Percentiles rank a stretch among this genome's conserved stretches.
phyloP scores from a whole-genome alignment of 92 coral and sea anemone genomes.

The Galaxea fascicularis region DNA sequence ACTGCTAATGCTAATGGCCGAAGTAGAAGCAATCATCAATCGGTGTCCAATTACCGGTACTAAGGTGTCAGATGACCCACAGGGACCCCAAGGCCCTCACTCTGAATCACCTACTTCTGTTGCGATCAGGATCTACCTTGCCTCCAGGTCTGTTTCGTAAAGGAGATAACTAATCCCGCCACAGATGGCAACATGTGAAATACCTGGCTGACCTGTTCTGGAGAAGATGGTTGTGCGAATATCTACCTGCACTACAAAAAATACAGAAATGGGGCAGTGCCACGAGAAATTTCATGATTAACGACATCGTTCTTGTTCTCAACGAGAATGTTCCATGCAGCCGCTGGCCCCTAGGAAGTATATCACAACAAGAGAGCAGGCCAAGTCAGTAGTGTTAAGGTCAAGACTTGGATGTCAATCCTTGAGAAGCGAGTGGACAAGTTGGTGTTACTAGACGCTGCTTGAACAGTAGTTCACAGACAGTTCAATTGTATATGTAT shows the following conservation, averaged over 20 bases:
- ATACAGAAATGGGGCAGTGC: conserved; percentile 53
- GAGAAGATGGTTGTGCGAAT: conserved; percentile 64
- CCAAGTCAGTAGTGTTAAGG: conserved; percentile 54
- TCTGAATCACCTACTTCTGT: conserved; percentile 51
- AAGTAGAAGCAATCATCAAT: conserved; percentile 65
- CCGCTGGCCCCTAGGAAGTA: conserved; percentile 70
- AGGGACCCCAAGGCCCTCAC: conserved; percentile 38
- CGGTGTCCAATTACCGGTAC: conserved; percentile 59
- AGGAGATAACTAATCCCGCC: conserved; percentile 34
- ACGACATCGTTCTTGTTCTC: conserved; percentile 54
- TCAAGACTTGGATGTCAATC: conserved; percentile 52
- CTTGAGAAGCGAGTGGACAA: conserved; percentile 54
- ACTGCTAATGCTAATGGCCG: conserved; percentile 63
- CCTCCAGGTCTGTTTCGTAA: conserved; percentile 51
- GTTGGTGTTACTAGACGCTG: conserved; percentile 57
- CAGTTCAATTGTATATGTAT: background rate
- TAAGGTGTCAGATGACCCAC: conserved; percentile 52
- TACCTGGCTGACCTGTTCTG: conserved; percentile 68
- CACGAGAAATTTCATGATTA: conserved; percentile 38
- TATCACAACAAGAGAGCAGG: conserved; percentile 48
- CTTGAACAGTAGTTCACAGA: background rate
- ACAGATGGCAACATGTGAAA: conserved; percentile 66
- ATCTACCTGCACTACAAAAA: conserved; percentile 62
- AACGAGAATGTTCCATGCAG: conserved; percentile 47
- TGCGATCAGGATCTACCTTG: conserved; percentile 33